Percentiles rank a stretch among this genome's conserved stretches.
phyloP scores from a whole-genome alignment of 1,140 invertebrate genomes.

The Spodoptera litura region DNA sequence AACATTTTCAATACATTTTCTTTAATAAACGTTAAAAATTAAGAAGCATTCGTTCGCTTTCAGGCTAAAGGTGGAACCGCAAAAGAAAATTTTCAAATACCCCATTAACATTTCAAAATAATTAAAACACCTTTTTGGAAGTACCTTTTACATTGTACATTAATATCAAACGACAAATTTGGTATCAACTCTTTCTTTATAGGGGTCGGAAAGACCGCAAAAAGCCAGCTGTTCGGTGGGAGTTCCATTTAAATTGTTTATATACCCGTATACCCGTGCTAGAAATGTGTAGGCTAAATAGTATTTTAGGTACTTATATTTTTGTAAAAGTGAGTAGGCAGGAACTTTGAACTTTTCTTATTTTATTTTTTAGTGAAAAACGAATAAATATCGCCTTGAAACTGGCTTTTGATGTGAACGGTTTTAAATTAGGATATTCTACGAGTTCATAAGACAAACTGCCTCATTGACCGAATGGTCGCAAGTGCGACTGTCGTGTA shows the following conservation, averaged over 20 bases:
- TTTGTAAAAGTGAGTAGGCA: neutral
- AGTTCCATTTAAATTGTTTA: conserved; percentile 39
- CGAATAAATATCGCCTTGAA: neutral
- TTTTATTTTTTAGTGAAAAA: neutral
- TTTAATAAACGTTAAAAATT: neutral
- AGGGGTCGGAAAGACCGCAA: conserved; percentile 19
- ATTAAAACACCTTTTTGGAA: conserved; percentile 29
- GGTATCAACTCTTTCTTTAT: conserved; percentile 34
- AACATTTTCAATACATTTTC: neutral
- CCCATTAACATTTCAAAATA: conserved; percentile 27
- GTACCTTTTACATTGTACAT: conserved; percentile 19
- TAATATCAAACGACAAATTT: conserved; percentile 39
- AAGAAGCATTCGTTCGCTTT: neutral
- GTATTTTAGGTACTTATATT: conserved; percentile 27
- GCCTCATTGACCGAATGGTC: too few species aligned
- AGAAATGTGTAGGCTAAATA: conserved; percentile 14
- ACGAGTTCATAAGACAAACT: too few species aligned
- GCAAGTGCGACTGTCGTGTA: too few species aligned
- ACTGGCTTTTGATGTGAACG: too few species aligned
- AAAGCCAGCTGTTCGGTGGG: conserved; percentile 24
- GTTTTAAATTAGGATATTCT: too few species aligned
- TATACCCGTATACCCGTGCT: conserved; percentile 35
- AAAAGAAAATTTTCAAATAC: conserved; percentile 16
- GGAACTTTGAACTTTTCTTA: neutral
- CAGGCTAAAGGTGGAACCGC: neutral